Evolutionary conservation across 2,113 vertebrate genomes (phyloP).

Genomic region (Percina caprodes): DNA sequence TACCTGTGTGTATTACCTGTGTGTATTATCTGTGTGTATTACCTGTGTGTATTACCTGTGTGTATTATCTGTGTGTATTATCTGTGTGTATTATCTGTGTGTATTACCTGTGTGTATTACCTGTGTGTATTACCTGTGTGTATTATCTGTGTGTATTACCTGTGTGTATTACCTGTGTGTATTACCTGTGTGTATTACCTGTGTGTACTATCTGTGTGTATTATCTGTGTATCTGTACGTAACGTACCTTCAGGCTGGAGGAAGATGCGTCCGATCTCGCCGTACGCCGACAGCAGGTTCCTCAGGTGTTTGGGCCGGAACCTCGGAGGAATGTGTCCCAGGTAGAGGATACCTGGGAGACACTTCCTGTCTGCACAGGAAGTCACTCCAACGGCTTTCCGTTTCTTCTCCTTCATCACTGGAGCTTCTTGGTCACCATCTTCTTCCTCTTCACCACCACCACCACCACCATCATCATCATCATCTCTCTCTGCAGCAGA

Average conservation of each 20-base stretch:
- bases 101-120: no score
- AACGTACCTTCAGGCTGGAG: slow-evolving; percentile 88
- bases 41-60: no score
- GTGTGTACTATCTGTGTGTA: no score
- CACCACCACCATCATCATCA: not conserved
- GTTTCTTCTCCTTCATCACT: slow-evolving; percentile 7
- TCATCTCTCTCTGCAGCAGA: not conserved
- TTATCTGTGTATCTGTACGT: not conserved
- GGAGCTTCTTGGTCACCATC: not conserved
- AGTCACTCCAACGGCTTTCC: not conserved
- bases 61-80: no score
- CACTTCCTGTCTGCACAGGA: slow-evolving; percentile 33
- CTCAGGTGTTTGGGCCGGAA: slow-evolving; percentile 88
- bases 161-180: no score
- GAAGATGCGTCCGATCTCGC: slow-evolving; percentile 87
- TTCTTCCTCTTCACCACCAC: no score
- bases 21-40: no score
- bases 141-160: no score
- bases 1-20: no score
- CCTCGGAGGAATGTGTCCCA: slow-evolving; percentile 92
- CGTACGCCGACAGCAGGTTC: slow-evolving; percentile 85
- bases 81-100: no score
- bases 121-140: no score
- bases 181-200: no score
- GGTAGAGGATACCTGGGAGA: slow-evolving; percentile 89